Percentiles rank a stretch among this genome's conserved stretches.
Conservation (phyloP, 1,140 invertebrate species). For the Drosophila carrolli region DNA sequence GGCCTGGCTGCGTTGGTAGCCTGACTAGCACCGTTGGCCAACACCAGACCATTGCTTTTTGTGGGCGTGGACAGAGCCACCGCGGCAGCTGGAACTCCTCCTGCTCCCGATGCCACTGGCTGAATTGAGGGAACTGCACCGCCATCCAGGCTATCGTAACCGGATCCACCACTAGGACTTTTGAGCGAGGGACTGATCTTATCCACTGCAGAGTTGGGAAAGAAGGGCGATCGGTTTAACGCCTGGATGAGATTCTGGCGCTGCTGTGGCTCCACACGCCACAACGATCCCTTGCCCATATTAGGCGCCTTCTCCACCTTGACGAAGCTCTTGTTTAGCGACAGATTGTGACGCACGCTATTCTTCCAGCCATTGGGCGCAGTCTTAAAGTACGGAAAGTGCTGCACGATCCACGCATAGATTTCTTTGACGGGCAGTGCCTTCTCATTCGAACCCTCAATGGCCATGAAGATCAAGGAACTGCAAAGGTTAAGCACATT, state of each 20-base stretch:
- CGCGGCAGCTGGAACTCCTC: conserved; percentile 3
- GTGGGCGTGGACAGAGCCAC: conserved; percentile 45
- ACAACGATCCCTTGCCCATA: conserved; percentile 96
- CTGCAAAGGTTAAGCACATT: conserved; percentile 84
- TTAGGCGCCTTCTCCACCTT: conserved; percentile 97
- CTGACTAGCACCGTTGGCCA: conserved; percentile 46
- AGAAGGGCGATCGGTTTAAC: conserved; percentile 92
- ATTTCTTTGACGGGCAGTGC: conserved; percentile 98
- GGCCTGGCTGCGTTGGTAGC: conserved; percentile 20
- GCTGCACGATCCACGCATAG: conserved; percentile 98
- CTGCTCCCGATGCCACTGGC: neutral
- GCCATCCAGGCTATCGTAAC: conserved; percentile 57
- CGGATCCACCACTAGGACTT: conserved; percentile 47
- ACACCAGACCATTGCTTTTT: conserved; percentile 48
- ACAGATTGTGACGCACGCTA: conserved; percentile 97
- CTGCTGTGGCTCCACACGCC: conserved; percentile 97
- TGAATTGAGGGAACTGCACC: neutral
- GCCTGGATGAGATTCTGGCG: conserved; percentile 94
- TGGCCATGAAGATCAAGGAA: conserved; percentile 98
- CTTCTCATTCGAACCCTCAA: conserved; percentile 95
- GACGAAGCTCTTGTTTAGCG: conserved; percentile 98
- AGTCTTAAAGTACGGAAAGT: conserved; percentile 98
- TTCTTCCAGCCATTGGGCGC: conserved; percentile 99
- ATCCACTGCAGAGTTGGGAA: conserved; percentile 87
- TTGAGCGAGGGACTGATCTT: conserved; percentile 79